These are phyloP conservation scores for Cheumatopsyche charites DNA, from an alignment of 1,140 invertebrate species.

Conservation along the genomic window DNA sequence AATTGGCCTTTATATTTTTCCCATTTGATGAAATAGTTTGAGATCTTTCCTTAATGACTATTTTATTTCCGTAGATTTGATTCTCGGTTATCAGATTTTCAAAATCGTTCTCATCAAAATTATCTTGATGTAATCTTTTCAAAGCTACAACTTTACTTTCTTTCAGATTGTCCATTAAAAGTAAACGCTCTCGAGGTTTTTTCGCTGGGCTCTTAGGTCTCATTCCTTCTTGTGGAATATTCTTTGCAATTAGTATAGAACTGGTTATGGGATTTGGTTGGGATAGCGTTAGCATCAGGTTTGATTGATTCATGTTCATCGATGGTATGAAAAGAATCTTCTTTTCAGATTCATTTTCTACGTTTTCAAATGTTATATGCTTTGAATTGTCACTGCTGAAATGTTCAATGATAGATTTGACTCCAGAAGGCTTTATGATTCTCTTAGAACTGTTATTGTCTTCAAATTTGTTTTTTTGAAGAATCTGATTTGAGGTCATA, in stretches of 20 bases:
- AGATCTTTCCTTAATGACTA: conserved; percentile 62
- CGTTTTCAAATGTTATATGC: neutral
- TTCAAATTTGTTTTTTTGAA: neutral
- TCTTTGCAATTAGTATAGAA: conserved; percentile 38
- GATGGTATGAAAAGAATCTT: conserved; percentile 39
- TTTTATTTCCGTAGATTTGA: conserved; percentile 63
- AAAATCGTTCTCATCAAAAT: conserved; percentile 60
- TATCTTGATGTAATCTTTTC: conserved; percentile 57
- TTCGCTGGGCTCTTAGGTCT: neutral
- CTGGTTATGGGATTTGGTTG: conserved; percentile 48
- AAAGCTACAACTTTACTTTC: conserved; percentile 56
- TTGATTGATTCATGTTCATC: conserved; percentile 25
- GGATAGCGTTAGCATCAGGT: conserved; percentile 53
- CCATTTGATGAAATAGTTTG: conserved; percentile 53
- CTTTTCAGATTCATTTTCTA: conserved; percentile 29
- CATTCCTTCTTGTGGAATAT: conserved; percentile 29
- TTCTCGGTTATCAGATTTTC: conserved; percentile 62
- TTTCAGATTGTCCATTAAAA: conserved; percentile 28
- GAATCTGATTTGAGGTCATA: neutral
- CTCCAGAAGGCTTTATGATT: neutral
- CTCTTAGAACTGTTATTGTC: neutral
- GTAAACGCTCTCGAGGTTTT: conserved; percentile 37
- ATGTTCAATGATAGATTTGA: neutral
- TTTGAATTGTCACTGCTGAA: neutral
- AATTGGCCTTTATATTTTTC: neutral